These are phyloP conservation scores for Poeciliopsis gracilis DNA, from an alignment of 2,797 vertebrate species.

Conservation along the genomic window DNA sequence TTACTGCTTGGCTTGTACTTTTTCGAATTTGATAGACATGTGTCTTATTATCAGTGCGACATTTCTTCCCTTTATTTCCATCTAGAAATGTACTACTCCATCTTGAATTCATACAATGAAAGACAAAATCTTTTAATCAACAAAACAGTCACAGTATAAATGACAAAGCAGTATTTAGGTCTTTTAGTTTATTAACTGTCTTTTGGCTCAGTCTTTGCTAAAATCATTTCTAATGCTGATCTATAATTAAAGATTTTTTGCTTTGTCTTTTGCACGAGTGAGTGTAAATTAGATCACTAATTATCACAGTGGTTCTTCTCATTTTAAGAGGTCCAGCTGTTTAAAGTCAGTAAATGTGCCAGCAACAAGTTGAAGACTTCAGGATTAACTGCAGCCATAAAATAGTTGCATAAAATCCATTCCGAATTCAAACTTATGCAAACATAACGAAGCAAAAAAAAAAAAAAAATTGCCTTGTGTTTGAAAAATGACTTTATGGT, in stretches of 20 bases:
- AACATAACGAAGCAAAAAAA: background rate
- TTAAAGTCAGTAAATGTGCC: background rate
- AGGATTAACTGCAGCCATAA: background rate
- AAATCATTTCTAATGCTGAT: background rate
- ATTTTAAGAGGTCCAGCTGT: background rate
- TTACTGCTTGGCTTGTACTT: background rate
- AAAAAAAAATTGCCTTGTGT: background rate
- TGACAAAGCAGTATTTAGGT: background rate
- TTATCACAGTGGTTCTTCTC: background rate
- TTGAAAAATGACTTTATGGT: slow-evolving; percentile 5
- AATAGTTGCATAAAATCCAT: background rate
- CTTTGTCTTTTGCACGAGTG: background rate
- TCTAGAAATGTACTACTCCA: background rate
- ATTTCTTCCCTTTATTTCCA: background rate
- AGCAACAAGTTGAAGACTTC: slow-evolving; percentile 12
- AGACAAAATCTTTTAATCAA: background rate
- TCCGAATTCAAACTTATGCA: background rate
- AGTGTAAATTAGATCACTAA: background rate
- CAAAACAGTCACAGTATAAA: background rate
- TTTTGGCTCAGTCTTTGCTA: background rate
- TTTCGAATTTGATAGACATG: background rate
- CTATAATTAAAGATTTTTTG: background rate
- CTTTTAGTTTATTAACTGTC: background rate
- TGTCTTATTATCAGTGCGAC: background rate
- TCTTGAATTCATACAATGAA: background rate